These are phyloP conservation scores for Ectropis grisescens DNA, from an alignment of 1,140 invertebrate species.

Conservation along the genomic window DNA sequence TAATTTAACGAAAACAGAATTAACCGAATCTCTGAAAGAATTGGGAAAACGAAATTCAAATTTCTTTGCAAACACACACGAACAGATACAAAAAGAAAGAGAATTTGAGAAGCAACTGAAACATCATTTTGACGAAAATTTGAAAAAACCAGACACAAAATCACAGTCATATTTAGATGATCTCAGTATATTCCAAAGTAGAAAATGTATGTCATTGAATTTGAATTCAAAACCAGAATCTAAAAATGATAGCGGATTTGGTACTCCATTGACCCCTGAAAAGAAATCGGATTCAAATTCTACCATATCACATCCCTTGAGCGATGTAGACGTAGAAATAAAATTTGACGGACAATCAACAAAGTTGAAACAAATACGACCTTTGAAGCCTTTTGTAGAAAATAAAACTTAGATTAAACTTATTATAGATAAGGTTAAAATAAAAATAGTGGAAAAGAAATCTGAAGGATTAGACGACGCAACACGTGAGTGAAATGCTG, in stretches of 20 bases:
- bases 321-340: constrained; percentile 66
- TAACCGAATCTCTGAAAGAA: too few species aligned
- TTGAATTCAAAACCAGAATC: constrained; percentile 33
- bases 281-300: constrained; percentile 32
- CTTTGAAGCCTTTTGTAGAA: constrained; percentile 15
- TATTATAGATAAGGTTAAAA: too few species aligned
- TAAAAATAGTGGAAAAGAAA: too few species aligned
- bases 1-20: too few species aligned
- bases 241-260: constrained; percentile 47
- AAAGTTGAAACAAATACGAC: constrained; percentile 58
- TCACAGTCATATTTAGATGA: constrained; percentile 39
- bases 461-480: too few species aligned
- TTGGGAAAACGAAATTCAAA: constrained; percentile 40
- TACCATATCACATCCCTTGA: constrained; percentile 64
- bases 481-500: too few species aligned
- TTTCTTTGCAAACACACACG: constrained; percentile 76
- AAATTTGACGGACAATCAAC: constrained; percentile 64
- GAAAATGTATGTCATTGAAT: constrained; percentile 49
- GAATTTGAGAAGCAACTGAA: constrained; percentile 59
- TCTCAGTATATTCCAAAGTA: constrained; percentile 34
- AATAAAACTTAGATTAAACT: too few species aligned
- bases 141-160: constrained; percentile 46
- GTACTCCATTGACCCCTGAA: constrained; percentile 38
- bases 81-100: constrained; percentile 73
- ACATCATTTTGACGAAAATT: constrained; percentile 62